Percentiles rank a stretch among this genome's conserved stretches.
Conservation (phyloP, 2,888 invertebrate genomes). For the Ophioninae sp. region DNA sequence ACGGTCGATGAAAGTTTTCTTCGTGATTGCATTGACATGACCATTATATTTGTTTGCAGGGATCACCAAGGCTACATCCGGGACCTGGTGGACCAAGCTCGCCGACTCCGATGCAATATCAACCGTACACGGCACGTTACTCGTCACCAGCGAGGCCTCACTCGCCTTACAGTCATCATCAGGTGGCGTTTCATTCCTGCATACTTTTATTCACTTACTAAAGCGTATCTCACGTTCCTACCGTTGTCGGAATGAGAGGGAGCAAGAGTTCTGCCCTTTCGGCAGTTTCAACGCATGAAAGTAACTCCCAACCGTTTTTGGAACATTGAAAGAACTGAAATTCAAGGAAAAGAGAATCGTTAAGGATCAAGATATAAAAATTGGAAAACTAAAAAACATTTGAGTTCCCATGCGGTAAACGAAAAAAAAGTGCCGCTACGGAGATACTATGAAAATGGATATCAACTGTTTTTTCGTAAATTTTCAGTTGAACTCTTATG, state of each 20-base stretch:
- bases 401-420: neutral
- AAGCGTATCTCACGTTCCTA: neutral
- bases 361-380: neutral
- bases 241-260: neutral
- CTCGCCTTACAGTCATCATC: constrained; percentile 79
- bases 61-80: constrained; percentile 79
- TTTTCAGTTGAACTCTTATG: constrained; percentile 77
- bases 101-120: constrained; percentile 80
- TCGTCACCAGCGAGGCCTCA: constrained; percentile 79
- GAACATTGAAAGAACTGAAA: neutral
- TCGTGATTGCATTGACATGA: neutral
- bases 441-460: no score
- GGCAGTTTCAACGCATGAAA: neutral
- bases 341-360: neutral
- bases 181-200: constrained; percentile 68
- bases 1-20: neutral
- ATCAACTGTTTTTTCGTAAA: constrained; percentile 10
- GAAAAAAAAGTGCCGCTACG: neutral
- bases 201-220: neutral
- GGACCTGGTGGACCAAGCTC: constrained; percentile 79
- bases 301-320: neutral
- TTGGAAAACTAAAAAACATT: neutral
- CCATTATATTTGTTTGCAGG: constrained; percentile 66
- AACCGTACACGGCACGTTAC: constrained; percentile 80
- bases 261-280: neutral